phyloP scores from a whole-genome alignment of 2,888 invertebrate species.

The Microctonus hyperodae region DNA sequence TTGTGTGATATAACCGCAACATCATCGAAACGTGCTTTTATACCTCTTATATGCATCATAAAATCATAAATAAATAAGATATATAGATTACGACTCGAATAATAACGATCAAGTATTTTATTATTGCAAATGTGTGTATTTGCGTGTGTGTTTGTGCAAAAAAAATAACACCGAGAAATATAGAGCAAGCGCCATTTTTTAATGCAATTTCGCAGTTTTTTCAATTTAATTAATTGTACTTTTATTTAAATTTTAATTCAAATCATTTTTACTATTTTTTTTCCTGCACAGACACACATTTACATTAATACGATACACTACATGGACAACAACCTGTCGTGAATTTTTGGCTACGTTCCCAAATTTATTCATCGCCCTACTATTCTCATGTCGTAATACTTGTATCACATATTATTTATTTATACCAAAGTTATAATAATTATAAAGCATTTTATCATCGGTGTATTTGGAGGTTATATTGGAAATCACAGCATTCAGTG shows the following conservation, averaged over 20 bases:
- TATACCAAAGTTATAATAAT: too few relatives aligned
- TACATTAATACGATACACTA: too few relatives aligned
- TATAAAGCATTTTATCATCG: too few relatives aligned
- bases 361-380: constrained; percentile 38
- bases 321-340: constrained; percentile 42
- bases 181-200: background rate
- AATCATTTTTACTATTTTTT: background rate
- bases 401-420: too few relatives aligned
- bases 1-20: too few relatives aligned
- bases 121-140: background rate
- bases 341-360: constrained; percentile 40
- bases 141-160: background rate
- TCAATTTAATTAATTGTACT: background rate
- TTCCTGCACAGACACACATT: too few relatives aligned
- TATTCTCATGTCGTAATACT: constrained; percentile 48
- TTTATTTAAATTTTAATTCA: background rate
- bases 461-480: background rate
- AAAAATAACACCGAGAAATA: background rate
- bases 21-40: too few relatives aligned
- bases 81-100: too few relatives aligned
- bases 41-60: too few relatives aligned
- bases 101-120: too few relatives aligned
- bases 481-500: background rate
- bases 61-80: too few relatives aligned
- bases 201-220: too few relatives aligned